Base-by-base conservation (phyloP, 1,140 invertebrate species). In the Liolophura sinensis region DNA sequence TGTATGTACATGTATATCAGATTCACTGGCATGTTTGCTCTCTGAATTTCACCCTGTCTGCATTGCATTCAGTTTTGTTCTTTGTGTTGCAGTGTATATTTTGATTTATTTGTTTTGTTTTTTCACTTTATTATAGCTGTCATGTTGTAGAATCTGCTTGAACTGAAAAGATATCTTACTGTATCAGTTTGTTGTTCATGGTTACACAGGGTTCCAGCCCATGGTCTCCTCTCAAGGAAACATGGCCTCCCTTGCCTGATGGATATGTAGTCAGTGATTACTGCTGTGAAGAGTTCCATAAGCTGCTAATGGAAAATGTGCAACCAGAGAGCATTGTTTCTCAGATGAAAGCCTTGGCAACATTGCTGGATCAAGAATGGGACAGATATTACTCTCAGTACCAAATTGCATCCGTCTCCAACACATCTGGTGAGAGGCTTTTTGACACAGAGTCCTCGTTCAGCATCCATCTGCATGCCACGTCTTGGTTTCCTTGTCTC, bases 281-380 rank as follows among this genome's bases (percentile, higher is more conserved):
- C 49, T 56, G 62, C 11, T 74, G 75, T 60, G 60, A 71, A 55
- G 77, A 79, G 64, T 70, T 79, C 24, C 62, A 67, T 7, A 51
- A 65, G 25, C 67, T 79, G 9, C 64, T 74, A 3, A 68, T 62
- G 9, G 52, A 69, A n/a, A 77, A 77, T 58, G 62, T 18, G 3
- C 25, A 59, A 46, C 59, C 52, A 18, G n/a, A 63, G 5, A 64
- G 51, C n/a, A 71, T 63, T 54, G 18, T 51, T 31, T 20, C 61
- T 1, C 79, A 81, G 60, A 78, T 81, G 77, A 62, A 64, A 22
- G 58, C 20, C 0, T 57, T 81, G 22, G 79, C 69, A 68, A 69
- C 69, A 27, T 24, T 73, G 4, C 56, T 81, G 12, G 77, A 77
- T 54, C 52, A 65, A n/a, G 22, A 69, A 14, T 82, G 78, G 78